These are phyloP conservation scores for Podilymbus podiceps DNA, from an alignment of 2,113 vertebrate species.

Conservation along the genomic window DNA sequence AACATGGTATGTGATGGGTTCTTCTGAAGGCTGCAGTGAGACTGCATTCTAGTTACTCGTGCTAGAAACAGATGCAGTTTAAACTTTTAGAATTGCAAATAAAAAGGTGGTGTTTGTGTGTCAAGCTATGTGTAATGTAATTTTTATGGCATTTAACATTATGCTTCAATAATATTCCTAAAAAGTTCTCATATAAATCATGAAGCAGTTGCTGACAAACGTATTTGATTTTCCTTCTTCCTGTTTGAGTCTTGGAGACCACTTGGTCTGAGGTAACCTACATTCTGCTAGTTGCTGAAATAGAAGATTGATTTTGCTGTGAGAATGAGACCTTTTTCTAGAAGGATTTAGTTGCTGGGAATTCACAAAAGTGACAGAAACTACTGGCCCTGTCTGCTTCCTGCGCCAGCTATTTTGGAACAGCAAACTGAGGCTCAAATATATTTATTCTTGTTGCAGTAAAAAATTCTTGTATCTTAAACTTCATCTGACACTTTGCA, in stretches of 20 bases:
- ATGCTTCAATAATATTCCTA: background rate
- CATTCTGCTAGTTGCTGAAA: background rate
- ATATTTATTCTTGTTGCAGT: background rate
- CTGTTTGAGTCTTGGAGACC: background rate
- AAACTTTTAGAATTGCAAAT: background rate
- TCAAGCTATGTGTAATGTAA: background rate
- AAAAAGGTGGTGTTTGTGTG: background rate
- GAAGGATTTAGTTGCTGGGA: background rate
- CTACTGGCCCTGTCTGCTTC: background rate
- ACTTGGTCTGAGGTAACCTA: background rate
- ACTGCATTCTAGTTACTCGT: background rate
- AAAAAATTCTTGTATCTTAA: background rate
- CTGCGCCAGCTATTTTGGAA: background rate
- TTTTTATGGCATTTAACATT: background rate
- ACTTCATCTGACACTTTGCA: background rate
- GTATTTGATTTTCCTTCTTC: background rate
- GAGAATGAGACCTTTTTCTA: background rate
- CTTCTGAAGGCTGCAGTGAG: background rate
- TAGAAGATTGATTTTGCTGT: background rate
- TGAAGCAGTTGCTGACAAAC: background rate
- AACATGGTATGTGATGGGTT: slow-evolving; percentile 76
- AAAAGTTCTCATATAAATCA: background rate
- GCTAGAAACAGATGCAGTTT: background rate
- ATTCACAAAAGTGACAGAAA: background rate
- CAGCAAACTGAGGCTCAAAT: background rate